These are phyloP conservation scores for Aphrocallistes beatrix DNA, from an alignment of 37 sponge, comb jelly and placozoan species.

Conservation along the genomic window DNA sequence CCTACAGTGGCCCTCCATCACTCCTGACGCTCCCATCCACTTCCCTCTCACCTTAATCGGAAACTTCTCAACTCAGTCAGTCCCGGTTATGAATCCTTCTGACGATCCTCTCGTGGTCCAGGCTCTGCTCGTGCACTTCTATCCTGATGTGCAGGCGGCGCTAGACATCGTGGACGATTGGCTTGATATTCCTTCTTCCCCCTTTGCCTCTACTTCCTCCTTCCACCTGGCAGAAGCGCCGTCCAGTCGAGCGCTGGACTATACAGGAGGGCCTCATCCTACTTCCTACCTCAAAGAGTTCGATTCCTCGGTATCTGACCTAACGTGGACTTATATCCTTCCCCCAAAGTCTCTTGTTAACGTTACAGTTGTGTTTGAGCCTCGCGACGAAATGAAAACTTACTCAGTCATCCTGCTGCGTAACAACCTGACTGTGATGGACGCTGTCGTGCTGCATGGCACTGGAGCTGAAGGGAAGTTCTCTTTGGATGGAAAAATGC, in stretches of 20 bases:
- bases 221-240: not conserved
- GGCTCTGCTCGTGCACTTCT: constrained; percentile 4
- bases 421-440: constrained; percentile 57
- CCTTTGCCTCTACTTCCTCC: not conserved
- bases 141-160: constrained; percentile 16
- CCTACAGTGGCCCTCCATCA: constrained; percentile 21
- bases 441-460: constrained; percentile 51
- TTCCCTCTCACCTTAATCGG: constrained; percentile 28
- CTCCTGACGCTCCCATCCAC: not conserved
- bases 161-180: constrained; percentile 24
- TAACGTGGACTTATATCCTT: not conserved
- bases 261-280: not conserved
- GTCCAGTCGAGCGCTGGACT: not conserved
- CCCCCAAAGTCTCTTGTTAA: not conserved
- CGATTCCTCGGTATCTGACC: not conserved
- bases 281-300: not conserved
- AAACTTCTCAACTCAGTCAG: not conserved
- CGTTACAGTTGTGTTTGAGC: constrained; percentile 20
- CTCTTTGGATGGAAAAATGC: constrained; percentile 23
- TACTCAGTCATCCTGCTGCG: not conserved
- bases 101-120: constrained; percentile 24
- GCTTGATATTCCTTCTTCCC: not conserved
- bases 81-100: constrained; percentile 11
- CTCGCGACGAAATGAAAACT: not conserved
- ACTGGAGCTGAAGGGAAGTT: constrained; percentile 27